phyloP scores from a whole-genome alignment of 1,140 invertebrate genomes.

The Ceratina japonica region DNA sequence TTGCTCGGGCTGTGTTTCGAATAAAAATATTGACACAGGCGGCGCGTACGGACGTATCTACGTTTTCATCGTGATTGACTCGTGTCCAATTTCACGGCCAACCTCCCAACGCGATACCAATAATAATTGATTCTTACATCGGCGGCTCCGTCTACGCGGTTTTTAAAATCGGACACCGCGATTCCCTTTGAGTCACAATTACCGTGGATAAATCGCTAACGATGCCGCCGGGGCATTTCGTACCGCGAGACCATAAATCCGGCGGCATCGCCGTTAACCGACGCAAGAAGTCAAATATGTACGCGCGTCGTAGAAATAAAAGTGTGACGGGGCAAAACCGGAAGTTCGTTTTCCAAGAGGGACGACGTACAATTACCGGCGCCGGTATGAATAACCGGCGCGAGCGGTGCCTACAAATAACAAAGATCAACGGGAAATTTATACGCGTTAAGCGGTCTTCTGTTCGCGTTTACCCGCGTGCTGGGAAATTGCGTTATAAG shows the following conservation, averaged over 20 bases:
- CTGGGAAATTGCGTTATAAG: neutral
- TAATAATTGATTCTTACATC: too few species aligned
- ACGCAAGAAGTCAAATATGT: neutral
- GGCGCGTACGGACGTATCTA: neutral
- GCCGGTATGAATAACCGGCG: neutral
- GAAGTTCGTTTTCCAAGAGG: neutral
- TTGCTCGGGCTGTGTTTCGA: too few species aligned
- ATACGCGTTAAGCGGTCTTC: conserved; percentile 3
- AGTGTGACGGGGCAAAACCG: neutral
- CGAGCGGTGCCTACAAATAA: neutral
- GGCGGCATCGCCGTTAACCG: too few species aligned
- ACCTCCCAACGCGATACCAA: too few species aligned
- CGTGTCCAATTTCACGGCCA: neutral
- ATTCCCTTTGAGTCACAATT: too few species aligned
- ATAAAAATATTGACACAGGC: too few species aligned
- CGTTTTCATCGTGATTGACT: neutral
- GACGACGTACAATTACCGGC: neutral
- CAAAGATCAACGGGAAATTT: conserved; percentile 21
- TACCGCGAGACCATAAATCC: too few species aligned
- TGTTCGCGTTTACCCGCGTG: conserved; percentile 10
- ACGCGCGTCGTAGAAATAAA: neutral
- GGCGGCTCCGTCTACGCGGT: too few species aligned
- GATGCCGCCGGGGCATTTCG: too few species aligned
- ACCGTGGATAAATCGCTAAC: too few species aligned
- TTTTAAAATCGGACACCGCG: too few species aligned